Conservation (phyloP, 2,888 invertebrate species). For the Therioaphis trifolii region DNA sequence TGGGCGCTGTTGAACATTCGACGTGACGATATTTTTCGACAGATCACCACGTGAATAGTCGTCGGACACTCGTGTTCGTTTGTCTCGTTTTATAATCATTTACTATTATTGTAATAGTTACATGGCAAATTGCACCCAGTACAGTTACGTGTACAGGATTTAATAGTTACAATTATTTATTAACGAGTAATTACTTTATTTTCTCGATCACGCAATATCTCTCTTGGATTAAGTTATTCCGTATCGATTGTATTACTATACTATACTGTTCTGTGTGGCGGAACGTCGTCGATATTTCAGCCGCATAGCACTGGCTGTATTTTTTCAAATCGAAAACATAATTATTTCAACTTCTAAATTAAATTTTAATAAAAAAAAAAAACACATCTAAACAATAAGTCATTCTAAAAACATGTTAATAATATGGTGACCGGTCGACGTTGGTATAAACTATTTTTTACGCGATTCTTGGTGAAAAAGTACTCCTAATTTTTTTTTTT, state of each 20-base stretch:
- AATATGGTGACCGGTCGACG: too few species aligned
- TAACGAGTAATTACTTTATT: neutral
- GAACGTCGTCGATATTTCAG: neutral
- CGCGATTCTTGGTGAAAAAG: too few species aligned
- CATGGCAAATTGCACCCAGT: neutral
- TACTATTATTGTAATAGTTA: conserved; percentile 12
- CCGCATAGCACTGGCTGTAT: neutral
- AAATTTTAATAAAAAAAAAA: neutral
- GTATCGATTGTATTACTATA: neutral
- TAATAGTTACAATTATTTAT: neutral
- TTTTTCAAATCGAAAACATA: neutral
- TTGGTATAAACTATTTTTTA: too few species aligned
- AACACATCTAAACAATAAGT: too few species aligned
- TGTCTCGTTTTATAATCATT: conserved; percentile 26
- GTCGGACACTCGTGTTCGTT: neutral
- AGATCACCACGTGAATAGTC: neutral
- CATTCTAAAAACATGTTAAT: too few species aligned
- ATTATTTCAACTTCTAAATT: neutral
- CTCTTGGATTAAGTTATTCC: conserved; percentile 35
- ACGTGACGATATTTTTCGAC: neutral
- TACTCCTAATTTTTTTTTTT: too few species aligned
- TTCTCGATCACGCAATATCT: conserved; percentile 33
- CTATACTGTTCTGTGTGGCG: neutral
- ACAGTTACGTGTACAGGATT: neutral
- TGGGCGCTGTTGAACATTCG: neutral